A percentile compares a stretch with the other conserved stretches of the same genome.
Evolutionary conservation across 2,113 vertebrate species (phyloP).

Genomic region (Peromyscus californicus): DNA sequence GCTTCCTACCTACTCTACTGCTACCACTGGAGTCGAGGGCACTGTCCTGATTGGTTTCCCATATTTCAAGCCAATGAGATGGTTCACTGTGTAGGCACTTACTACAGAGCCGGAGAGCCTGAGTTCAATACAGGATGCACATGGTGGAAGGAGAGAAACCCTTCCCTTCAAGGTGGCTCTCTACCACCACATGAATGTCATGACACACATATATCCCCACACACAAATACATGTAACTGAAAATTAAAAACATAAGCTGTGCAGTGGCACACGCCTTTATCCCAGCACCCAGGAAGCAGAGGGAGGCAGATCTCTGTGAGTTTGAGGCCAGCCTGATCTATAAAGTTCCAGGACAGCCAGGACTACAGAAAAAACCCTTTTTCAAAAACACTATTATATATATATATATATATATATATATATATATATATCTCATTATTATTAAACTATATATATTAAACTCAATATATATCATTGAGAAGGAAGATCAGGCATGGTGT

Average conservation of each 20-base stretch:
- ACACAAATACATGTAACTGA: background rate
- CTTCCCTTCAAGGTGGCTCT: background rate
- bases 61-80: background rate
- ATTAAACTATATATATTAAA: too few species aligned
- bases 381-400: background rate
- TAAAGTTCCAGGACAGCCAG: background rate
- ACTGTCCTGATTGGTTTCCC: background rate
- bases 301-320: background rate
- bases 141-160: background rate
- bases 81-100: background rate
- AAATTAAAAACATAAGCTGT: background rate
- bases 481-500: background rate
- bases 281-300: background rate
- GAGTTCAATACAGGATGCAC: background rate
- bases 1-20: background rate
- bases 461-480: background rate
- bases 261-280: background rate
- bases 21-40: background rate
- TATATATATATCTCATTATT: too few species aligned
- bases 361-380: background rate
- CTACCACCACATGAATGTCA: background rate
- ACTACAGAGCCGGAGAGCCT: background rate
- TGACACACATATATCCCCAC: background rate
- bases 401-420: too few species aligned
- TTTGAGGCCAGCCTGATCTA: background rate